Evolutionary conservation across 2,113 vertebrate genomes (phyloP), one percentile per base, ranked within the genome.

Genomic region (Buteo buteo): DNA sequence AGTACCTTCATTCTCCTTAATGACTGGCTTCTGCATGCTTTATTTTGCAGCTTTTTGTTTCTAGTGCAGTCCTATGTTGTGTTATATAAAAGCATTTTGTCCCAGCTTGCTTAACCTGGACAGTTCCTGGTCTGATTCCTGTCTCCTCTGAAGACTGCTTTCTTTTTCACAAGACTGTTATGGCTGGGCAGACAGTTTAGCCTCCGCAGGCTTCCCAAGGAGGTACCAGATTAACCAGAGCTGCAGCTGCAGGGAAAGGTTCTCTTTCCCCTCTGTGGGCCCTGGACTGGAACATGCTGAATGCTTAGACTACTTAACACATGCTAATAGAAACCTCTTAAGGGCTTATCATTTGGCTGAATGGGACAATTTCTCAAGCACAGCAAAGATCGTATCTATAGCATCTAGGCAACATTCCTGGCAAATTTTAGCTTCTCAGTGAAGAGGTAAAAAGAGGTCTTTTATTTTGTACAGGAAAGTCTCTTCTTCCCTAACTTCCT

Each of bases 1-100:
- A 94, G 93, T 96, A 83, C 92, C 77, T 96, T 76, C 90, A 94
- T 92, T 92, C 80, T 84, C 65, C 44, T 91, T 42, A 93, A 88
- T 58, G 78, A 69, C 20, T 0, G 0, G 28, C 22, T 82, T 59
- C 84, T 21, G 19, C 26, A 1, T 4, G 38, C 42, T 89, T 83
- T 45, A 59, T 54, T 74, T 66, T 74, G 74, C 58, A 92, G 64
- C n/a, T 55, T 83, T 80, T 77, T 47, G 50, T 42, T 34, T 86
- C 42, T 49, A 36, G 32, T 13, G 17, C 42, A 47, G 82, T 38
- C 6, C 34, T 58, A 15, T 3, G 7, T 26, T 49, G 28, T 29
- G 13, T 20, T 73, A 50, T 3, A 66, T 8, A 49, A 71, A 84
- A 64, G 64, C 61, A 40, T 78, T 74, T 93, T 8, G 20, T 69